Conservation (phyloP, 1,140 invertebrate genomes). For the Anastrepha ludens region DNA sequence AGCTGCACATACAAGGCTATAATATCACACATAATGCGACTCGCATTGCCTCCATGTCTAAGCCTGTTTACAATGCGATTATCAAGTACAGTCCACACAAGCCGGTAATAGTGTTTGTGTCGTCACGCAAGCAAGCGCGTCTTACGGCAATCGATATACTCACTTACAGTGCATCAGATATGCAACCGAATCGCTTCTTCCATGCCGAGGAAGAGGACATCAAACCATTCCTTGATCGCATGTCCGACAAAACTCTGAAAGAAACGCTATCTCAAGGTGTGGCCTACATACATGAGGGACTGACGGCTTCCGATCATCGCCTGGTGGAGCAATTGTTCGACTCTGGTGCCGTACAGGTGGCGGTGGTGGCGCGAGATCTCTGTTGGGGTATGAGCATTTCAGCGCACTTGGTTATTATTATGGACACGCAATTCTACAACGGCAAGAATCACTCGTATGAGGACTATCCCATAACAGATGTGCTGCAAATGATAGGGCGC, state of each 20-base stretch:
- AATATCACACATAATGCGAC: constrained; percentile 98
- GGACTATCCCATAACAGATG: constrained; percentile 98
- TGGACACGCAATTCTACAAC: constrained; percentile 98
- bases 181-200: constrained; percentile 89
- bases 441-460: constrained; percentile 95
- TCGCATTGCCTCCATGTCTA: constrained; percentile 96
- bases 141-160: constrained; percentile 96
- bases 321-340: constrained; percentile 95
- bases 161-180: constrained; percentile 93
- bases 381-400: constrained; percentile 93
- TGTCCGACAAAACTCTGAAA: constrained; percentile 91
- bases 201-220: constrained; percentile 91
- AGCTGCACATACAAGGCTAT: constrained; percentile 97
- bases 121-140: constrained; percentile 93
- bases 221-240: constrained; percentile 89
- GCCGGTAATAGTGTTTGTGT: constrained; percentile 97
- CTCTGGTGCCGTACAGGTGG: constrained; percentile 94
- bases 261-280: constrained; percentile 95
- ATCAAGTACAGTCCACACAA: constrained; percentile 89
- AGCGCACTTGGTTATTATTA: constrained; percentile 95
- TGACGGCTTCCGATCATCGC: constrained; percentile 87
- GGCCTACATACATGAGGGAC: constrained; percentile 97
- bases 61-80: constrained; percentile 97
- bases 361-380: constrained; percentile 92
- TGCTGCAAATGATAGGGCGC: constrained; percentile 97